Base-by-base conservation (phyloP, 2,888 invertebrate species). In the Ectropis crepuscularia region DNA sequence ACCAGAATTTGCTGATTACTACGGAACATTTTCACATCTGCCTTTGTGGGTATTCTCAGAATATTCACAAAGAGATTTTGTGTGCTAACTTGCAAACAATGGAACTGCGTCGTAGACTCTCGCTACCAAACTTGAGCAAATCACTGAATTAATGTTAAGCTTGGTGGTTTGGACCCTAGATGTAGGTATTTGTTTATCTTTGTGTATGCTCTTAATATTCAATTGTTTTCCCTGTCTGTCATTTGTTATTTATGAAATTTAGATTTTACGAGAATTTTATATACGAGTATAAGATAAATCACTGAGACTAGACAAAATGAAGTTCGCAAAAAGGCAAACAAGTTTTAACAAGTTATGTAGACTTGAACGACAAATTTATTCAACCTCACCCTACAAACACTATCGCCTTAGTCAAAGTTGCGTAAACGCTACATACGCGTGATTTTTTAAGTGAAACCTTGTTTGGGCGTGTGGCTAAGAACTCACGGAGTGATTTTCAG, bases 11-110 rank as follows among this genome's bases (percentile, higher is more conserved):
- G 49, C 54, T 55, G 59, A 63, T 59, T 54, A 53, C 53, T 48
- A 37, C 46, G 50, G 54, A 54, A 63, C 41, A 54, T 59, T 58
- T 53, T 59, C 46, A 63, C 50, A 59, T 55, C 54, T 47, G 43
- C 43, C 43, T 53, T 49, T 53, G 57, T 38, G 12, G 48, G 9
- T 59, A 45, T 63, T 53, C 43, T 5, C 28, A 28, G 58, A 53
- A 53, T 45, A 49, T 53, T 45, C 48, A 48, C 57, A 51, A 38
- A 57, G 47, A 38, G 38, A 48, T 45, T 63, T 62, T 54, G 54
- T 46, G 39, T 12, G 42, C 58, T 41, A 59, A 58, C 53, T 60
- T 60, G 16, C 43, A 41, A 47, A 55, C 55, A 47, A 47, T 12
- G 41, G 36, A 12, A 46, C 54, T 45, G 37, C 11, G 53, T 36